Evolutionary conservation across 2,797 vertebrate genomes (phyloP).

Genomic region (Xiphorhynchus erythropygius): DNA sequence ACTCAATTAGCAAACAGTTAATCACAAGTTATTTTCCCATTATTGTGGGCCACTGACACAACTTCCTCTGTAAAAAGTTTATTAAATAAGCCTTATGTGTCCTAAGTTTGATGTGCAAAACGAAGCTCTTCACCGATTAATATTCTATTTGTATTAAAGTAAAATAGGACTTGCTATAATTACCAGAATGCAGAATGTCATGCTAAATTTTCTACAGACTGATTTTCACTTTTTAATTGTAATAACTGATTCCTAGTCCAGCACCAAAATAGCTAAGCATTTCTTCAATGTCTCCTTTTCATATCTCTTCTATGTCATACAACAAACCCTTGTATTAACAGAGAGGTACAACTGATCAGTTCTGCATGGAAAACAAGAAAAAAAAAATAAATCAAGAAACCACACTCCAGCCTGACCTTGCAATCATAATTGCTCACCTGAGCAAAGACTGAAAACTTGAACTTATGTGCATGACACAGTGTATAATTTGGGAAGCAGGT

Average conservation of each 20-base stretch:
- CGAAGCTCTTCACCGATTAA: neutral
- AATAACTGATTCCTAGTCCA: neutral
- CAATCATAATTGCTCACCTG: neutral
- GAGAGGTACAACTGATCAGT: neutral
- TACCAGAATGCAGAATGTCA: neutral
- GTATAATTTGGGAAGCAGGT: neutral
- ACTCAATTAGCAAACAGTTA: conserved; percentile 23
- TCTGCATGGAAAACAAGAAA: neutral
- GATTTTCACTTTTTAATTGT: neutral
- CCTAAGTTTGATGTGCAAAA: neutral
- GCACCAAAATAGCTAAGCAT: neutral
- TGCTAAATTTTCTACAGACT: neutral
- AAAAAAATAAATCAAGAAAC: neutral
- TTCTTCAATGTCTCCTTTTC: neutral
- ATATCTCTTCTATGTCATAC: neutral
- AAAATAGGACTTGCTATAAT: neutral
- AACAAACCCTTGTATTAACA: neutral
- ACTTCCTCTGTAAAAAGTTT: neutral
- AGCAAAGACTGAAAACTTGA: neutral
- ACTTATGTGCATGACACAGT: neutral
- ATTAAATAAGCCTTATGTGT: neutral
- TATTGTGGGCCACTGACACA: neutral
- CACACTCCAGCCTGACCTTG: neutral
- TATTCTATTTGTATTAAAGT: neutral
- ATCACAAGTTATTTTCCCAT: neutral